These are phyloP conservation scores for Leptinotarsa undecemlineata DNA, from an alignment of 1,140 invertebrate genomes.

Conservation along the genomic window DNA sequence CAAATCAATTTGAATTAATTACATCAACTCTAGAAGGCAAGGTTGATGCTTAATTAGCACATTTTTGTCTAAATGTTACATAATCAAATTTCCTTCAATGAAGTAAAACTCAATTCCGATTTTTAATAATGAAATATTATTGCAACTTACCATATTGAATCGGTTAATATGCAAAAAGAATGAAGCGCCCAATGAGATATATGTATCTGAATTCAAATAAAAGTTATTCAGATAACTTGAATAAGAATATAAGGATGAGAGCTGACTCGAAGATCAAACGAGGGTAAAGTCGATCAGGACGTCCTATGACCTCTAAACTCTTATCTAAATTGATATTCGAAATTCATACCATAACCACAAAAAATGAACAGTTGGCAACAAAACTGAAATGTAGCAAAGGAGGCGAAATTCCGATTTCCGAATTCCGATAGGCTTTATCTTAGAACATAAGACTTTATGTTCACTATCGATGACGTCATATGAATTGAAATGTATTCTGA, in stretches of 20 bases:
- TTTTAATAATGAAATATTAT: neutral
- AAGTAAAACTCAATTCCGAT: neutral
- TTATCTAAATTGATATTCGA: neutral
- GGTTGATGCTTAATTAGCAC: too few species aligned
- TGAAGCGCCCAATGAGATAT: neutral
- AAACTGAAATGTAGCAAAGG: too few species aligned
- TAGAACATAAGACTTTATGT: too few species aligned
- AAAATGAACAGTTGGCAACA: too few species aligned
- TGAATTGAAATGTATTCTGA: too few species aligned
- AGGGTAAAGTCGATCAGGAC: constrained; percentile 10
- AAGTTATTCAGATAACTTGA: neutral
- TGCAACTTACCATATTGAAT: constrained; percentile 15
- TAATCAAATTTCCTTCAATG: neutral
- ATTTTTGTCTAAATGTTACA: neutral
- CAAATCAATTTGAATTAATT: neutral
- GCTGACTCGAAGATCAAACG: neutral
- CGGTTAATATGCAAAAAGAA: neutral
- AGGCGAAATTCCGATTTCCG: too few species aligned
- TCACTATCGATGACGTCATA: too few species aligned
- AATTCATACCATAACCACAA: too few species aligned
- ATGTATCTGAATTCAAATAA: neutral
- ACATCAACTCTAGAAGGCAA: too few species aligned
- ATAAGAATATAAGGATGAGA: neutral
- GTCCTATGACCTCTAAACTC: constrained; percentile 12
- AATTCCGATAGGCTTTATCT: too few species aligned